Percentiles rank a stretch among this genome's conserved stretches.
Conservation (phyloP, 1,140 invertebrate species). For the Heliconius congener region DNA sequence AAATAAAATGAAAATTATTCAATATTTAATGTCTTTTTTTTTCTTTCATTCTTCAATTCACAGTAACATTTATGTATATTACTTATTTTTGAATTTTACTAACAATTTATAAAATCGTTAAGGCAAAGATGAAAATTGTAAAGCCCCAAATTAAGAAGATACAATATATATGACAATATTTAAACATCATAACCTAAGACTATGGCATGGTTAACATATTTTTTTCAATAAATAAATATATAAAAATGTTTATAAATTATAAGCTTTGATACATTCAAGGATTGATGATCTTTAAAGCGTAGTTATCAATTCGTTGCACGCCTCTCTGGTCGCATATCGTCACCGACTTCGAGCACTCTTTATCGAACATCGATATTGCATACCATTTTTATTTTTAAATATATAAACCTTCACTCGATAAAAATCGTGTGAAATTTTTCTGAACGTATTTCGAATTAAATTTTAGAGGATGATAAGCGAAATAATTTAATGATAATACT, state of each 20-base stretch:
- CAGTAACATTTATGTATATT: no score
- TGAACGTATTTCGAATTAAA: not conserved
- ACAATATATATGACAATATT: no score
- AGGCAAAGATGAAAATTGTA: no score
- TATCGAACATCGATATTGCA: constrained; percentile 29
- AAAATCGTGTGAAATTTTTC: not conserved
- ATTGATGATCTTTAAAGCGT: constrained; percentile 21
- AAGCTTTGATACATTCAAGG: constrained; percentile 9
- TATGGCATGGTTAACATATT: not conserved
- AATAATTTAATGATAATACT: not conserved
- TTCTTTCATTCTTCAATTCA: no score
- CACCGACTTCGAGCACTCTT: constrained; percentile 33
- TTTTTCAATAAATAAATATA: not conserved
- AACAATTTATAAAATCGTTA: no score
- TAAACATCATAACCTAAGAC: not conserved
- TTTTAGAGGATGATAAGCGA: not conserved
- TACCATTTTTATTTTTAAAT: constrained; percentile 16
- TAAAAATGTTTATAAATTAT: constrained; percentile 9
- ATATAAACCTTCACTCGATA: constrained; percentile 10
- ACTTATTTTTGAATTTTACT: no score
- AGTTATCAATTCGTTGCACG: constrained; percentile 43
- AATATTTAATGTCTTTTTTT: no score
- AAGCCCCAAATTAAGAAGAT: no score
- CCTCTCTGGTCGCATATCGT: constrained; percentile 54
- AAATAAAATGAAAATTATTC: no score